phyloP scores from a whole-genome alignment of 2,113 vertebrate species.

The Sardina pilchardus region DNA sequence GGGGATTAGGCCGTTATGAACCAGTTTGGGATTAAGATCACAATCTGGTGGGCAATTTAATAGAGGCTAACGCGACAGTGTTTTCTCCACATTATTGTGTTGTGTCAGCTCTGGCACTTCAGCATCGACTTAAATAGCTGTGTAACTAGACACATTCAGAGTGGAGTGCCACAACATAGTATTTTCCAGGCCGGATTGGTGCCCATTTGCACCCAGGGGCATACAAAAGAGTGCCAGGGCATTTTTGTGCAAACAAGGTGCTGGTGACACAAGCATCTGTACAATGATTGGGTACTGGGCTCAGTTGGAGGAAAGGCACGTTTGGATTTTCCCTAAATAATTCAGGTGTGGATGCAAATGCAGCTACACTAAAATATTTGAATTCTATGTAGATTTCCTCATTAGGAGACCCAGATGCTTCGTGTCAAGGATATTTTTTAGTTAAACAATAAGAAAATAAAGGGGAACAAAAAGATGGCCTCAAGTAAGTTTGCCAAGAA shows the following conservation, averaged over 20 bases:
- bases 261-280: background rate
- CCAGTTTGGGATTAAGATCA: constrained; percentile 66
- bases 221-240: constrained; percentile 23
- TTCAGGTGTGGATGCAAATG: background rate
- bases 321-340: background rate
- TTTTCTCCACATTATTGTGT: constrained; percentile 66
- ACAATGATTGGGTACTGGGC: background rate
- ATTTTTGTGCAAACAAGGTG: background rate
- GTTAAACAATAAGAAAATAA: background rate
- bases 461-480: background rate
- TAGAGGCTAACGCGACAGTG: constrained; percentile 62
- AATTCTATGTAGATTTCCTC: background rate
- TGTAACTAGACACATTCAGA: constrained; percentile 59
- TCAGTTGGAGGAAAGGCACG: background rate
- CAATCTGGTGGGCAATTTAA: constrained; percentile 67
- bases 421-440: background rate
- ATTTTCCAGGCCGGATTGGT: constrained; percentile 39
- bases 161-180: constrained; percentile 42
- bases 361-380: background rate
- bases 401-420: background rate
- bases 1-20: constrained; percentile 70
- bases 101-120: constrained; percentile 57
- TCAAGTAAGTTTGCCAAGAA: background rate
- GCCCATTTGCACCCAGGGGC: constrained; percentile 51
- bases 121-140: constrained; percentile 59